Conservation (phyloP, 64 coral and sea anemone genomes). For the Pocillopora verrucosa region DNA sequence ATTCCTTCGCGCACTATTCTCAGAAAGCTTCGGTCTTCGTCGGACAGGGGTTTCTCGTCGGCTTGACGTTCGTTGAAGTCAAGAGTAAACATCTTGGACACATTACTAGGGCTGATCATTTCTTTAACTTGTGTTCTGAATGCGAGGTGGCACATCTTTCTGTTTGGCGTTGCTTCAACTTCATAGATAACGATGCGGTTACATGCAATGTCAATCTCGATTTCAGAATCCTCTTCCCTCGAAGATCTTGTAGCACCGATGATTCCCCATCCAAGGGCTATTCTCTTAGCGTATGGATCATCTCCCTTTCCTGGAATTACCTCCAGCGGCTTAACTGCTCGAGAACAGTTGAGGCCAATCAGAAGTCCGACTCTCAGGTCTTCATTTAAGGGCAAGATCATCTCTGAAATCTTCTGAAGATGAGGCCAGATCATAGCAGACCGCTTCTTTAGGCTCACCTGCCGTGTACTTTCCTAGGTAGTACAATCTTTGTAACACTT, state of each 20-base stretch:
- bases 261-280: slow-evolving; percentile 32
- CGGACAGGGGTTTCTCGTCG: no score
- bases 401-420: slow-evolving; percentile 1
- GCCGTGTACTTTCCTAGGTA: slow-evolving; percentile 49
- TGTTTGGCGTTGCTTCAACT: not conserved
- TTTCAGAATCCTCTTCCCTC: not conserved
- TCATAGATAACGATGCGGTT: not conserved
- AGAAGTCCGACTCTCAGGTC: slow-evolving; percentile 26
- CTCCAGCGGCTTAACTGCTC: not conserved
- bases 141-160: slow-evolving; percentile 5
- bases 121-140: slow-evolving; percentile 1
- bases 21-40: no score
- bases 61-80: no score
- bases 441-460: slow-evolving; percentile 12
- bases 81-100: not conserved
- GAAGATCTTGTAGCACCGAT: not conserved
- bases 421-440: not conserved
- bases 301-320: slow-evolving; percentile 14
- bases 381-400: slow-evolving; percentile 4
- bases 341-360: slow-evolving; percentile 24
- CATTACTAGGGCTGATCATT: not conserved
- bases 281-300: slow-evolving; percentile 13
- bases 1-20: no score
- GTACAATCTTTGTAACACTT: slow-evolving; percentile 20
- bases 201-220: not conserved